Evolutionary conservation across 2,797 vertebrate genomes (phyloP), one percentile per base, ranked within the genome.

Genomic region (Rallus crepitans): DNA sequence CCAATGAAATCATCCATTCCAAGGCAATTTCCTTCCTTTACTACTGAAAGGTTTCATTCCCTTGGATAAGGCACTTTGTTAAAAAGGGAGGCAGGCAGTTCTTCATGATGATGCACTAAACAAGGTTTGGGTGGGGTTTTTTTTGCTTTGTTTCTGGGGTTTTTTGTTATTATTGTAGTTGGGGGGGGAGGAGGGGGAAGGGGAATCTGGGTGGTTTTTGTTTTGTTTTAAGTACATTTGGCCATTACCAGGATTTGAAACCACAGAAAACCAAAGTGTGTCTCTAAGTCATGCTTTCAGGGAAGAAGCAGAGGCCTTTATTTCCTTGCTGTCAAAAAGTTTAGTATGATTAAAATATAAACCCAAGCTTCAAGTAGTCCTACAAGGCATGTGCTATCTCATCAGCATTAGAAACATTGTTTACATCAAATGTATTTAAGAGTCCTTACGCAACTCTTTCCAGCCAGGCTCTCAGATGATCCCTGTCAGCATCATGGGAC

Each of bases 331-430:
- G 21, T 71, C 40, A 69, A 31, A 82, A 94, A 82, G 66, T 82
- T 94, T 37, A 78, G 27, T 9, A 47, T 52, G 27, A 95, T 89
- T 92, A 78, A 96, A 95, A 90, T 48, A 55, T 35, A 70, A 80
- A 94, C 64, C 3, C 15, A 63, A 77, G 15, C 18, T 84, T 73
- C 53, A 60, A 89, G 73, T 16, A 91, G 53, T 70, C 20, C 57
- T 78, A 75, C 53, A 84, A 90, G 92, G 48, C 72, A 27, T 5
- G 50, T 82, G 91, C 78, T 52, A 40, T 80, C 78, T 92, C 92
- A 93, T 96, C 52, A 94, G 50, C 92, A 87, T 75, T 91, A 93
- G 87, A 82, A 87, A 83, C 84, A 35, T 21, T 66, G 39, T 72
- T 95, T 71, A 92, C 57, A 95, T 85, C 33, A 90, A 89, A 82